Evolutionary conservation across 2,888 invertebrate species (phyloP), one percentile per base, ranked within the genome.

Genomic region (Acleris sparsana): DNA sequence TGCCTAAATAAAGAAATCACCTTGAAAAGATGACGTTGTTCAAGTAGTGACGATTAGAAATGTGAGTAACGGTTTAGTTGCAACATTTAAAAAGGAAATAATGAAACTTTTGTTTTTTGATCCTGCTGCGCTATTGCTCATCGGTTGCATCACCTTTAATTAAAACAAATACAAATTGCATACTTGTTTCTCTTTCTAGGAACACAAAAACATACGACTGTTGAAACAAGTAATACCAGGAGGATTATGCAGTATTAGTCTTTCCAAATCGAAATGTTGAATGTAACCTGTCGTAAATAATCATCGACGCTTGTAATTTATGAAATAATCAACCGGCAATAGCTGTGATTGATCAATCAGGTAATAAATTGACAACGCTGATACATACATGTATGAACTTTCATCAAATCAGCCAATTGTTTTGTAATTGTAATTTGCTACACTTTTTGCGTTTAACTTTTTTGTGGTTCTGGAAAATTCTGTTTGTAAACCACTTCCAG

Each of bases 331-430:
- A 16, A 33, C 33, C 25, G 44, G 29, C 29, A 65, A 56, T 46
- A 60, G 55, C 60, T 51, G 43, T 57, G 56, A 56, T 66, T 66
- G 57, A 52, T 48, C 57, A 53, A 48, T 33, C 57, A 48, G 46
- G 62, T 39, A 66, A 57, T 66, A 66, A 66, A 39, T 13, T 60
- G 62, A 52, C 44, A 53, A 65, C 64, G 58, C 62, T 63, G 60
- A 55, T 70, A 67, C 63, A 65, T 61, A 63, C 51, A 68, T 67
- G 62, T 48, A 71, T 63, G 18, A 39, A 22, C 57, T 64, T 60
- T 56, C 68, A 57, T 62, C 56, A 57, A 29, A 57, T 53, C 55
- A 62, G 39, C 52, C 57, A 22, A 57, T 61, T 52, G 55, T 62
- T 57, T 66, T 62, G 61, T 57, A 52, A 66, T 52, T 61, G 52